Evolutionary conservation across 2,113 vertebrate species (phyloP).

Genomic region (Menidia beryllina): DNA sequence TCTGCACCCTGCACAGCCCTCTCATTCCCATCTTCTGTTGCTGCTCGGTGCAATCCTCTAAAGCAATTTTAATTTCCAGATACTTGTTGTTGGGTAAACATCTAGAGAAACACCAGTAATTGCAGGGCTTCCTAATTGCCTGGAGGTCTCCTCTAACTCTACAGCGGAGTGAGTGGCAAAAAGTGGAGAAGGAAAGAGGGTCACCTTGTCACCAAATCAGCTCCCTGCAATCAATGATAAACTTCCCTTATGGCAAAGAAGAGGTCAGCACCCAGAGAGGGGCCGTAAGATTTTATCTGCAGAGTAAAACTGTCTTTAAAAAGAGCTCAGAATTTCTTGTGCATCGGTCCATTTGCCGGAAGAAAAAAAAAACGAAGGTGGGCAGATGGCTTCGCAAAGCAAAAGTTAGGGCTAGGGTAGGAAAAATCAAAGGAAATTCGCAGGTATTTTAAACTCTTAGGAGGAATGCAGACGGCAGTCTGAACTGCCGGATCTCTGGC

Average conservation of each 20-base stretch:
- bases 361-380: conserved; percentile 10
- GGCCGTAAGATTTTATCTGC: conserved; percentile 64
- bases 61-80: neutral
- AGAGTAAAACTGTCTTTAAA: conserved; percentile 53
- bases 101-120: conserved; percentile 5
- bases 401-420: neutral
- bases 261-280: conserved; percentile 38
- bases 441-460: conserved; percentile 6
- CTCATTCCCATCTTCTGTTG: neutral
- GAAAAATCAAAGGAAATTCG: neutral
- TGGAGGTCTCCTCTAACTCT: conserved; percentile 34
- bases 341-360: conserved; percentile 45
- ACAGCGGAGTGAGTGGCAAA: conserved; percentile 20
- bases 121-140: conserved; percentile 26
- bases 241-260: conserved; percentile 45
- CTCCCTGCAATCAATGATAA: conserved; percentile 57
- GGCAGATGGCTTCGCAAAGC: conserved; percentile 14
- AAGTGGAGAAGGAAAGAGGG: conserved; percentile 28
- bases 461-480: neutral
- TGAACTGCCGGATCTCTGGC: neutral
- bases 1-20: conserved; percentile 28
- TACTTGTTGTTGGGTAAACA: neutral
- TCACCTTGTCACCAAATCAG: conserved; percentile 45
- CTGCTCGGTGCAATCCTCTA: neutral
- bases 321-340: conserved; percentile 53